Percentiles rank a stretch among this genome's conserved stretches.
These are phyloP conservation scores for Neoitamus cyanurus DNA, from an alignment of 2,888 invertebrate genomes.

Conservation along the genomic window DNA sequence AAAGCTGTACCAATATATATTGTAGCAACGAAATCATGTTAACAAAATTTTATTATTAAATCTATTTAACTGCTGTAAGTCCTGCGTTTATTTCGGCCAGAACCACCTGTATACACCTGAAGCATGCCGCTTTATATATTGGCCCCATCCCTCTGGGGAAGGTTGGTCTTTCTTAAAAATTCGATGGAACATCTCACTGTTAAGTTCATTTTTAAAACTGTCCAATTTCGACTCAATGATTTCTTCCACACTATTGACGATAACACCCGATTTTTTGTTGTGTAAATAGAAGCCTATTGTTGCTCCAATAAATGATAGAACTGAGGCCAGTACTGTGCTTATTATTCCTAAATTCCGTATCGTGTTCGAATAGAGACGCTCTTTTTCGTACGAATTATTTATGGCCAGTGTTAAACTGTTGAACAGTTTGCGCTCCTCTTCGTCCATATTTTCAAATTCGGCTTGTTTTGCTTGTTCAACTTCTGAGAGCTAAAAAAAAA, in stretches of 20 bases:
- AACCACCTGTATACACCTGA: not conserved
- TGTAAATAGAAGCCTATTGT: not conserved
- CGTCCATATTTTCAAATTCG: not conserved
- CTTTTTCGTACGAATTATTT: constrained; percentile 16
- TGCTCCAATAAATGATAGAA: not conserved
- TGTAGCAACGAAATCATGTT: no score
- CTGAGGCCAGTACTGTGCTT: not conserved
- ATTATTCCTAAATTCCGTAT: constrained; percentile 7
- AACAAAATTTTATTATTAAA: not conserved
- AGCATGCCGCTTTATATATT: not conserved
- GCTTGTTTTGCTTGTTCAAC: not conserved
- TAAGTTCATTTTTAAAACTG: not conserved
- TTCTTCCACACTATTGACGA: not conserved
- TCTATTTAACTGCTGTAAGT: not conserved
- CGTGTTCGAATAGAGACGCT: constrained; percentile 2
- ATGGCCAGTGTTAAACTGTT: not conserved
- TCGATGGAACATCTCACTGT: not conserved
- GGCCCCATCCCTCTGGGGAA: not conserved
- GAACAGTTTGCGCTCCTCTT: not conserved
- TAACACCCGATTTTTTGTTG: not conserved
- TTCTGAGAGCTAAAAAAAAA: not conserved
- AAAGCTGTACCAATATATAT: no score
- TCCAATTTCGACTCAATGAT: not conserved
- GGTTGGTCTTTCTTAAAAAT: not conserved
- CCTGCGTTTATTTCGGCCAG: not conserved